These are phyloP conservation scores for Candidula unifasciata DNA, from an alignment of 2,888 invertebrate genomes.

Conservation along the genomic window DNA sequence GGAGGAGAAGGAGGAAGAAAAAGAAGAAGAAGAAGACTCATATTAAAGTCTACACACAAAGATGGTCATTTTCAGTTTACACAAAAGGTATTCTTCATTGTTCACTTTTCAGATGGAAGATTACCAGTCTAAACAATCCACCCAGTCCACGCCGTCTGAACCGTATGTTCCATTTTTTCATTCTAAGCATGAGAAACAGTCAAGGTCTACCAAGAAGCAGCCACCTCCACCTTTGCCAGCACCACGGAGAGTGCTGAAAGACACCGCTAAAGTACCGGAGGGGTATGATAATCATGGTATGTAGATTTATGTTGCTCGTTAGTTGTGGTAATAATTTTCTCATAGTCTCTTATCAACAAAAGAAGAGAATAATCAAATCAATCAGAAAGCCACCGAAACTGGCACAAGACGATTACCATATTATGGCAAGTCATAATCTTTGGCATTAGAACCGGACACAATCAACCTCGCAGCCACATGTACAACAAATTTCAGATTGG, in stretches of 20 bases:
- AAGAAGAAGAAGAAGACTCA: too few relatives aligned
- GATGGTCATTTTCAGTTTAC: background rate
- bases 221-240: slow-evolving; percentile 63
- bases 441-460: too few relatives aligned
- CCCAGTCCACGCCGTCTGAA: slow-evolving; percentile 56
- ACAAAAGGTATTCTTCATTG: background rate
- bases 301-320: background rate
- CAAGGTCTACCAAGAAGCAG: slow-evolving; percentile 53
- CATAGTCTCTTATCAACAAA: too few relatives aligned
- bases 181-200: slow-evolving; percentile 50
- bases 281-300: slow-evolving; percentile 70
- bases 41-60: too few relatives aligned
- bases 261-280: slow-evolving; percentile 52
- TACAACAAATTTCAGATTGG: too few relatives aligned
- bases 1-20: too few relatives aligned
- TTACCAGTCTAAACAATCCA: slow-evolving; percentile 43
- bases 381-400: too few relatives aligned
- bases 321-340: too few relatives aligned
- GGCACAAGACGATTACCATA: too few relatives aligned
- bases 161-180: slow-evolving; percentile 65
- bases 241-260: slow-evolving; percentile 50
- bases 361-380: too few relatives aligned
- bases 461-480: too few relatives aligned
- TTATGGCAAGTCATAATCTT: too few relatives aligned
- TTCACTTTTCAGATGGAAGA: slow-evolving; percentile 46